A percentile compares a stretch with the other conserved stretches of the same genome.
Conservation (phyloP, 1,140 invertebrate species). For the Dermatophagoides farinae region DNA sequence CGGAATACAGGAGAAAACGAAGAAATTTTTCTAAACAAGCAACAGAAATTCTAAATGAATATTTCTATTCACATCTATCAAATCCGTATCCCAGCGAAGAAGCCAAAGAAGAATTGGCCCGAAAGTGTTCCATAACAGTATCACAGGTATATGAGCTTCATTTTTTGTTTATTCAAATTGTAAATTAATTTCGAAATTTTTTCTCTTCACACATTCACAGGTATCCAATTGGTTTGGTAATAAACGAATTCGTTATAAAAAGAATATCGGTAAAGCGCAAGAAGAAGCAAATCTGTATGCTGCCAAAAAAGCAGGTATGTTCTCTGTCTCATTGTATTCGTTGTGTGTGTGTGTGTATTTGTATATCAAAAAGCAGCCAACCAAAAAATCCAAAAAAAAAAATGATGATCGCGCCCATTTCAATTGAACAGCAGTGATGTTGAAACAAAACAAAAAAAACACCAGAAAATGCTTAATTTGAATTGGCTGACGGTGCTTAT, state of each 20-base stretch:
- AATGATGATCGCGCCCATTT: not conserved
- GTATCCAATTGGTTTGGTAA: slow-evolving; percentile 99
- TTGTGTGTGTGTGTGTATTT: no score
- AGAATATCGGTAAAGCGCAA: slow-evolving; percentile 99
- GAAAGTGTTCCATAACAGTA: slow-evolving; percentile 97
- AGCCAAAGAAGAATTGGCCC: slow-evolving; percentile 96
- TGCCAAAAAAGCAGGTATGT: slow-evolving; percentile 82
- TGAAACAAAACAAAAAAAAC: no score
- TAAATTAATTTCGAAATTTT: not conserved
- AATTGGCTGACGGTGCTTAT: not conserved
- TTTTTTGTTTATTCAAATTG: not conserved
- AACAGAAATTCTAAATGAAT: slow-evolving; percentile 97
- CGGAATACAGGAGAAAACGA: slow-evolving; percentile 76
- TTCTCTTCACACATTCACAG: slow-evolving; percentile 27
- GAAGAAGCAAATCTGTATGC: slow-evolving; percentile 99
- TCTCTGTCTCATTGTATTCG: slow-evolving; percentile 15
- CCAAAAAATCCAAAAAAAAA: no score
- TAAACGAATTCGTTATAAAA: slow-evolving; percentile 99
- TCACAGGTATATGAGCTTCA: slow-evolving; percentile 65
- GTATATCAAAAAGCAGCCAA: no score
- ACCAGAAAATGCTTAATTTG: no score
- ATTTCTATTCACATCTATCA: slow-evolving; percentile 97
- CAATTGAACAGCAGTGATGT: not conserved
- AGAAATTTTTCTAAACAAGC: slow-evolving; percentile 99
- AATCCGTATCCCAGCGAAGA: slow-evolving; percentile 99